Base-by-base conservation (phyloP, 2,888 invertebrate genomes). In the Cantharis nigra region DNA sequence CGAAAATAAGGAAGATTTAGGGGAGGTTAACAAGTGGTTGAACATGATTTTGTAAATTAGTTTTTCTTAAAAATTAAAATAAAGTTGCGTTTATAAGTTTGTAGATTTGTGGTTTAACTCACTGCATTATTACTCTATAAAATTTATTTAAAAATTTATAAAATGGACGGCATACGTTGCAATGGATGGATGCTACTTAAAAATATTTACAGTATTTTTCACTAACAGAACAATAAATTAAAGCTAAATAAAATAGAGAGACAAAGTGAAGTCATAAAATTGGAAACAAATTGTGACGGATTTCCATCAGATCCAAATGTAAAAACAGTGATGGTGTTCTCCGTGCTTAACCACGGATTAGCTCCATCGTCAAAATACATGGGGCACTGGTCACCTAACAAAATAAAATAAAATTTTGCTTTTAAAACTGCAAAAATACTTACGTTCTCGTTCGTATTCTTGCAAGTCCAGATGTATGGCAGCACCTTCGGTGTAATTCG, bases 281-380 rank as follows among this genome's bases (percentile, higher is more conserved):
- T n/a, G 26, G 20, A 67, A 67, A 23, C 26, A 11, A 67, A 13
- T 67, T 67, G 23, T 70, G 28, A 70, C n/a, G 76, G 78, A 69
- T 81, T 81, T 23, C n/a, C 65, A 23, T 26, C 26, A 67, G 65
- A 67, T 20, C 91, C 91, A 88, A 92, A 94, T 77, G 90, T 89
- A 82, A 96, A 95, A 16, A 96, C 89, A 87, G 94, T 93, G 28
- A 95, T 91, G 72, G 90, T 92, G 84, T 93, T 94, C 85, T 95
- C 94, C 23, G 92, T 92, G 73, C 91, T 90, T 1, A 91, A 84
- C 96, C 96, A 98, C 0, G 98, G 97, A 89, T 98, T 93, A 65
- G 92, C 90, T 9, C 98, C 98, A 86, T 98, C 98, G 85, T 98
- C 98, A 86, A 98, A 99, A 87, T 96, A 94, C 97, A 98, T 98